phyloP scores from a whole-genome alignment of 1,140 invertebrate genomes.

The Drosophila varians region DNA sequence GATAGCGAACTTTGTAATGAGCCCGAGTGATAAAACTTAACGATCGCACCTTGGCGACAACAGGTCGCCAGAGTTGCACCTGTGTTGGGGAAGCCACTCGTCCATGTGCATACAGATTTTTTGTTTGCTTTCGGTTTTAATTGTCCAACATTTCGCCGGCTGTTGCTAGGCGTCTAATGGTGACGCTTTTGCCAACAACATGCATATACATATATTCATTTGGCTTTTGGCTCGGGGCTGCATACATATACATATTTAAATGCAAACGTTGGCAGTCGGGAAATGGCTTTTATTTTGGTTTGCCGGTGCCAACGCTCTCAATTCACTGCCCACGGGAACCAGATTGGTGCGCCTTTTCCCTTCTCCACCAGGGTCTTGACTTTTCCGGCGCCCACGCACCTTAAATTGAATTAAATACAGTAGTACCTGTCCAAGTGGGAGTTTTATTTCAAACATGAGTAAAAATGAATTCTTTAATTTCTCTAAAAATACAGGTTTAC shows the following conservation, averaged over 20 bases:
- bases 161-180: conserved; percentile 59
- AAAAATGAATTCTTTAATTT: no score
- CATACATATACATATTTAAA: no score
- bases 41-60: conserved; percentile 37
- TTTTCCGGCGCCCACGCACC: conserved; percentile 35
- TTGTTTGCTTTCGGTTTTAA: conserved; percentile 27
- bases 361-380: background rate
- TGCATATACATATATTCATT: conserved; percentile 13
- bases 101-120: conserved; percentile 21
- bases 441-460: background rate
- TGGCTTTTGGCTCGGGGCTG: background rate
- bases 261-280: conserved; percentile 19
- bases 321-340: conserved; percentile 22
- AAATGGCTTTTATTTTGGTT: conserved; percentile 6
- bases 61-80: conserved; percentile 31
- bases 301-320: conserved; percentile 24
- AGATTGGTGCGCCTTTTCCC: conserved; percentile 5
- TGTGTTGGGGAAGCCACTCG: conserved; percentile 6
- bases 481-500: background rate
- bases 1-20: conserved; percentile 20
- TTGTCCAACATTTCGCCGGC: conserved; percentile 28
- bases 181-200: conserved; percentile 33
- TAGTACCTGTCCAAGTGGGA: background rate
- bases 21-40: conserved; percentile 17
- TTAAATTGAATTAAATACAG: conserved; percentile 20